Conservation (phyloP, 1,140 invertebrate species). For the Drosophila repleta region DNA sequence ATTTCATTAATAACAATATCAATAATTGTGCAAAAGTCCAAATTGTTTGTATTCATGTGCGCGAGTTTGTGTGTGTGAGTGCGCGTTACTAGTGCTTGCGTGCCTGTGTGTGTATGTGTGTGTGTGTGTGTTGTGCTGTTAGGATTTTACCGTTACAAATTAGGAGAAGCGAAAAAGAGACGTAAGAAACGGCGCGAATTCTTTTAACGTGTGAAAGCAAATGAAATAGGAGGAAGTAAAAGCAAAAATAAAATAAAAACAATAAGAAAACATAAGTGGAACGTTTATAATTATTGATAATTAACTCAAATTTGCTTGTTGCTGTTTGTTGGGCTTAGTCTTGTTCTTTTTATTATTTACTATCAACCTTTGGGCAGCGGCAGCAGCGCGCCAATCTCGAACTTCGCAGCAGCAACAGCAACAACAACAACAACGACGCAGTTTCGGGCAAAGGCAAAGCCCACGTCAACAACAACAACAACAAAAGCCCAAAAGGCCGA, state of each 20-base stretch:
- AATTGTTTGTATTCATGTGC: constrained; percentile 6
- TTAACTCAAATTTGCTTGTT: constrained; percentile 37
- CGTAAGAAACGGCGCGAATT: constrained; percentile 11
- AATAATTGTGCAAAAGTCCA: background rate
- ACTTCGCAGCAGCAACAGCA: constrained; percentile 16
- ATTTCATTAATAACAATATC: constrained; percentile 4
- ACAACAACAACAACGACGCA: constrained; percentile 26
- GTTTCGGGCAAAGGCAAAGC: constrained; percentile 24
- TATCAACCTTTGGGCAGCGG: constrained; percentile 16
- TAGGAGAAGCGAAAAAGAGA: constrained; percentile 32
- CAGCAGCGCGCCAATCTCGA: constrained; percentile 18
- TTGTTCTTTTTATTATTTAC: constrained; percentile 15
- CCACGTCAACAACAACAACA: constrained; percentile 33
- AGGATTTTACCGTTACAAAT: constrained; percentile 67
- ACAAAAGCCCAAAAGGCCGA: constrained; percentile 44
- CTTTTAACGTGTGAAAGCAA: constrained; percentile 13
- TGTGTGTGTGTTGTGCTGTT: constrained; percentile 19
- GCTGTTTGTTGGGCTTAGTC: constrained; percentile 11
- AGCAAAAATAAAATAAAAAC: constrained; percentile 14
- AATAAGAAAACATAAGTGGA: constrained; percentile 11
- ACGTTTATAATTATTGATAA: constrained; percentile 47
- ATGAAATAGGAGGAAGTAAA: constrained; percentile 37
- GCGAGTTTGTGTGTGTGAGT: constrained; percentile 12
- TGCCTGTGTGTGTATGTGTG: constrained; percentile 6
- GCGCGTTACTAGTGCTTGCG: background rate